These are phyloP conservation scores for Stichopus chloronotus DNA, from an alignment of 35 echinoderm and acorn worm species.

Conservation along the genomic window DNA sequence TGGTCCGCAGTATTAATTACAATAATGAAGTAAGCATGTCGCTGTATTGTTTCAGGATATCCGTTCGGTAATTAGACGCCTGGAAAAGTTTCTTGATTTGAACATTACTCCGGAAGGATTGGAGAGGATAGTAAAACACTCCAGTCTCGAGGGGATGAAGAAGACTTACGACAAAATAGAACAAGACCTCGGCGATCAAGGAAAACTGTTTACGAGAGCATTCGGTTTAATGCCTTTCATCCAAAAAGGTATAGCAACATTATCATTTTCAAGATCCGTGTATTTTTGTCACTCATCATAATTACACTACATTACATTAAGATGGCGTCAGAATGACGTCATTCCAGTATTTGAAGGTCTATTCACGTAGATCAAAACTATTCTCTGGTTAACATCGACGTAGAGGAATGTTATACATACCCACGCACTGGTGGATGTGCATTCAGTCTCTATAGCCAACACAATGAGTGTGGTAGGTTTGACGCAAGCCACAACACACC, in stretches of 20 bases:
- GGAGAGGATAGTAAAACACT: background rate
- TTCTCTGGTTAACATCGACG: too few relatives aligned
- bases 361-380: too few relatives aligned
- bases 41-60: background rate
- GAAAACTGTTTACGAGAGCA: background rate
- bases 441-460: too few relatives aligned
- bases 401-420: too few relatives aligned
- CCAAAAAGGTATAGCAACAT: background rate
- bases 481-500: too few relatives aligned
- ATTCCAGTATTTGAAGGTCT: too few relatives aligned
- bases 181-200: background rate
- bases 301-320: too few relatives aligned
- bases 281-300: too few relatives aligned
- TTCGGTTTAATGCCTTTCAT: background rate
- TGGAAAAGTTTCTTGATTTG: background rate
- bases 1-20: background rate
- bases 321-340: too few relatives aligned
- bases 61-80: background rate
- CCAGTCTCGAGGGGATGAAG: background rate
- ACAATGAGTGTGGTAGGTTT: too few relatives aligned
- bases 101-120: background rate
- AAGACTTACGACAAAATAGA: constrained; percentile 8
- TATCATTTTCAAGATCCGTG: too few relatives aligned
- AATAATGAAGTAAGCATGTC: background rate
- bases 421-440: too few relatives aligned